Percentiles rank a stretch among this genome's conserved stretches.
Evolutionary conservation across 92 coral and sea anemone species (phyloP).

Genomic region (Blastomussa wellsi): DNA sequence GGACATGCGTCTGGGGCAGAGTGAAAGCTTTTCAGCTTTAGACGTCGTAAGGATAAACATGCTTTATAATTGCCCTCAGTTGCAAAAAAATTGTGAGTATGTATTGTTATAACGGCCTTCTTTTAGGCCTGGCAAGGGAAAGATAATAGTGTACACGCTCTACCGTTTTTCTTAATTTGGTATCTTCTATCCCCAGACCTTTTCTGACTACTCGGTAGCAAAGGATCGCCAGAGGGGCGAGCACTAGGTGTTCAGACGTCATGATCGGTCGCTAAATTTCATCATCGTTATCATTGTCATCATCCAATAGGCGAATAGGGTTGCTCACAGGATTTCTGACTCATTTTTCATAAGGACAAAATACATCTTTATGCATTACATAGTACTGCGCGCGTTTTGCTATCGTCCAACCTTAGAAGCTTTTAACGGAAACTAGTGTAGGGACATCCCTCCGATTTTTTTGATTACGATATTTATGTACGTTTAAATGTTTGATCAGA

Average conservation of each 20-base stretch:
- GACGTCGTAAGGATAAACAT: slow-evolving; percentile 60
- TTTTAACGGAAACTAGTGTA: not conserved
- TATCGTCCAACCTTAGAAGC: not conserved
- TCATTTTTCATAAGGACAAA: not conserved
- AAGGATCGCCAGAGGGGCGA: not conserved
- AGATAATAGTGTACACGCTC: not conserved
- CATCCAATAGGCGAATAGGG: no score
- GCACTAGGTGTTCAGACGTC: not conserved
- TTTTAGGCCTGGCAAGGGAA: not conserved
- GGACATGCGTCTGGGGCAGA: slow-evolving; percentile 42
- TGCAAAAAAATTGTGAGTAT: slow-evolving; percentile 25
- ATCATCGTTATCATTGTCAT: no score
- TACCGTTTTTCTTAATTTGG: not conserved
- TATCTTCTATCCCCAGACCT: not conserved
- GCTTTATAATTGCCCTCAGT: slow-evolving; percentile 55
- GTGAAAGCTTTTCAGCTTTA: slow-evolving; percentile 54
- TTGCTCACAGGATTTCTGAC: no score
- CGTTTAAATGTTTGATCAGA: no score
- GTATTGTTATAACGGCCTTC: not conserved
- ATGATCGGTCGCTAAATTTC: not conserved
- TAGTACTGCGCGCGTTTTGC: not conserved
- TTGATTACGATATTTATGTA: not conserved
- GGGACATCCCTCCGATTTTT: not conserved
- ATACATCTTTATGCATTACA: not conserved
- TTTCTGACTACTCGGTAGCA: not conserved